Evolutionary conservation across 2,888 invertebrate species (phyloP), one percentile per base, ranked within the genome.

Genomic region (Himalopsyche anomala): DNA sequence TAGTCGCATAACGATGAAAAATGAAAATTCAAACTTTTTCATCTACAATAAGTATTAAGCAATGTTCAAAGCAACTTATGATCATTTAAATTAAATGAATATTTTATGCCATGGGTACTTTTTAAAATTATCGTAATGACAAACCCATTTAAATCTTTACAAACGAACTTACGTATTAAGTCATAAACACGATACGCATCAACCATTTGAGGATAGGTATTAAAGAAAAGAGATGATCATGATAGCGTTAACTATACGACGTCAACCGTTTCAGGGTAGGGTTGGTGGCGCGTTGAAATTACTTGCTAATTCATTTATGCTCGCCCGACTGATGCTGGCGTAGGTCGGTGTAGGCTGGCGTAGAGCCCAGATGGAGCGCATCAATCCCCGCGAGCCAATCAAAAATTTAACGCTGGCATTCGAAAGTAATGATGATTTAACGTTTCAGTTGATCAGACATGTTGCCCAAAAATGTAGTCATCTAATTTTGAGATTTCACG

Each of bases 271-370:
- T 81, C 79, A 17, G 83, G 45, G 86, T 69, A 45, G 83, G 62
- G 12, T 38, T 74, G 74, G 12, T 17, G 40, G n/a, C 40, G 62
- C 80, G 45, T 81, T 36, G 81, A 84, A 84, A 85, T 85, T 81
- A 74, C 85, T 85, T 69, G 8, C 74, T 85, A 85, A 85, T 85
- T 85, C 82, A 85, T 85, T 85, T 85, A 81, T 38, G n/a, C 42
- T 74, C 84, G 80, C 80, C 40, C 36, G 79, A 55, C 38, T 69
- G 69, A 69, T 42, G 82, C 74, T 80, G 84, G n/a, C 79, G 51
- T 74, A 45, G 84, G 19, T 38, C 79, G 36, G 83, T 17, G 79
- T 36, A n/a, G 11, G 74, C 36, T 55, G 45, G 40, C 82, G 56
- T 28, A 56, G 56, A 56, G 55, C 40, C 38, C 55, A 40, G 82